Evolutionary conservation across 2,888 invertebrate genomes (phyloP).

Genomic region (Nudaria mundana): DNA sequence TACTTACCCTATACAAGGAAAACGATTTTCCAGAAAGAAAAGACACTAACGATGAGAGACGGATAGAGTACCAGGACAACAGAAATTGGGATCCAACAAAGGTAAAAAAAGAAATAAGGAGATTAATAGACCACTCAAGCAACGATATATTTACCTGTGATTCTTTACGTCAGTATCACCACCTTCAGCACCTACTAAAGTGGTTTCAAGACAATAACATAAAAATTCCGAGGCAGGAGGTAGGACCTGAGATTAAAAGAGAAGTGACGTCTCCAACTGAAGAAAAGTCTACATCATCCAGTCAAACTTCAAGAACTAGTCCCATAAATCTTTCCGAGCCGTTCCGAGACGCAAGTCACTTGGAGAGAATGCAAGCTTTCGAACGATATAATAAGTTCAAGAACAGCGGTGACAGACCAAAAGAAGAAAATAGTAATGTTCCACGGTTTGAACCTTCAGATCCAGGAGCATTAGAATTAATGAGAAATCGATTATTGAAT

Average conservation of each 20-base stretch:
- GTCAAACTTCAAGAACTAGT: slow-evolving; percentile 77
- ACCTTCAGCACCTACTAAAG: slow-evolving; percentile 66
- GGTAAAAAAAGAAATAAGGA: slow-evolving; percentile 80
- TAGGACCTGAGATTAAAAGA: slow-evolving; percentile 50
- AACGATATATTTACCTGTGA: slow-evolving; percentile 66
- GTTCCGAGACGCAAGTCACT: too few relatives aligned
- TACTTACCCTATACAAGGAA: slow-evolving; percentile 73
- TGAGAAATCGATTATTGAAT: slow-evolving; percentile 84
- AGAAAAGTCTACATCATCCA: slow-evolving; percentile 71
- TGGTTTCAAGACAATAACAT: slow-evolving; percentile 68
- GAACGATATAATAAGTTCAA: slow-evolving; percentile 85
- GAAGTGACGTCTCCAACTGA: slow-evolving; percentile 59
- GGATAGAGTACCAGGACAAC: slow-evolving; percentile 63
- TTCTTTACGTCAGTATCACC: slow-evolving; percentile 69
- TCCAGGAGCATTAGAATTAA: slow-evolving; percentile 66
- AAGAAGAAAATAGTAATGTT: slow-evolving; percentile 63
- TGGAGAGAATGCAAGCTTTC: slow-evolving; percentile 98
- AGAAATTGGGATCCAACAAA: slow-evolving; percentile 71
- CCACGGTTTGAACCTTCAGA: slow-evolving; percentile 72
- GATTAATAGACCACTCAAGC: slow-evolving; percentile 80
- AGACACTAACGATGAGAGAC: slow-evolving; percentile 72
- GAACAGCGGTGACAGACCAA: too few relatives aligned
- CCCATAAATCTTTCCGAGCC: slow-evolving; percentile 88
- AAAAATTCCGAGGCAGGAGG: slow-evolving; percentile 49
- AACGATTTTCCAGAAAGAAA: slow-evolving; percentile 75